Percentiles rank a stretch among this genome's conserved stretches.
Conservation (phyloP, 2,888 invertebrate species). For the Lasioglossum oenotherae region DNA sequence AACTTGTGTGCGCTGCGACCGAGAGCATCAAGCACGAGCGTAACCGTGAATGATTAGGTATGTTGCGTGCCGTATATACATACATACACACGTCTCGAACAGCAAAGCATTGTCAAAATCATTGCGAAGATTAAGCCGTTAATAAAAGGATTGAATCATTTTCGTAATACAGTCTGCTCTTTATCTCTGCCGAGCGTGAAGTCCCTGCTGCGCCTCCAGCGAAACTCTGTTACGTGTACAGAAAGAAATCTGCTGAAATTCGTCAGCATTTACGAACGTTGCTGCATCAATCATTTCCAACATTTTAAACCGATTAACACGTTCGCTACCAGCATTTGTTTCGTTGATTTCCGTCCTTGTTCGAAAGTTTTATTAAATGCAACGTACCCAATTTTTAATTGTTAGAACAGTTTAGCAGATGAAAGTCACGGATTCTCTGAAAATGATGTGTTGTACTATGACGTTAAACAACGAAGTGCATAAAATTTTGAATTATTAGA, state of each 20-base stretch:
- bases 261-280: neutral
- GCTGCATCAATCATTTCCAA: neutral
- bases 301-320: neutral
- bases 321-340: no score
- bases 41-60: conserved; percentile 45
- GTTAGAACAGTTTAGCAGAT: no score
- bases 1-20: conserved; percentile 38
- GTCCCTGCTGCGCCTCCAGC: neutral
- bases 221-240: neutral
- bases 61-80: conserved; percentile 52
- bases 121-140: conserved; percentile 40
- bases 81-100: conserved; percentile 21
- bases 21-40: conserved; percentile 23
- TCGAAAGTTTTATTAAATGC: no score
- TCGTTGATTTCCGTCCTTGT: no score
- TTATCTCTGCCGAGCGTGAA: neutral
- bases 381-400: no score
- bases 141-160: conserved; percentile 71
- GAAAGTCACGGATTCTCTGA: no score
- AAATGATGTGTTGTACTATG: no score
- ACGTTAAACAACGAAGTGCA: no score
- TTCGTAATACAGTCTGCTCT: conserved; percentile 38
- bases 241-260: neutral
- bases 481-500: no score
- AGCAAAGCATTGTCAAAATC: conserved; percentile 31